Percentiles rank a stretch among this genome's conserved stretches.
Evolutionary conservation across 2,797 vertebrate species (phyloP).

Genomic region (Aldrovandia affinis): DNA sequence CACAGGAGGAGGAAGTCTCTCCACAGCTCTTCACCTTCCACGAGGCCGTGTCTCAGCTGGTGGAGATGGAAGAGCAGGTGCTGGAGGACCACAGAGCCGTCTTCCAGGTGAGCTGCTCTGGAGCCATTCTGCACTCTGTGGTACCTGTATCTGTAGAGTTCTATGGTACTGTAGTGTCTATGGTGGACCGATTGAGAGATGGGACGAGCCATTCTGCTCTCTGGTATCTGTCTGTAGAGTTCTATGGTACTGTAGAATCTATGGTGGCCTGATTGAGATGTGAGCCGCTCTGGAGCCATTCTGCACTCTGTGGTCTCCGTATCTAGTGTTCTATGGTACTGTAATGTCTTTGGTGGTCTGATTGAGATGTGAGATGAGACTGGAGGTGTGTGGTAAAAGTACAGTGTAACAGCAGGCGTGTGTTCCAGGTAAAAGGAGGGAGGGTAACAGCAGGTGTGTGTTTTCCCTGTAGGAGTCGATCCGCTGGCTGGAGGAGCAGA

Average conservation of each 20-base stretch:
- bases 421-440: too few species aligned
- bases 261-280: slow-evolving; percentile 41
- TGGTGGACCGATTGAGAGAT: not conserved
- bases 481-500: slow-evolving; percentile 94
- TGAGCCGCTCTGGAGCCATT: slow-evolving; percentile 50
- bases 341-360: not conserved
- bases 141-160: not conserved
- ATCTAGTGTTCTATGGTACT: not conserved
- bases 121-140: not conserved
- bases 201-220: not conserved
- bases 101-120: slow-evolving; percentile 82
- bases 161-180: not conserved
- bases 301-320: not conserved
- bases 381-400: too few species aligned
- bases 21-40: slow-evolving; percentile 96
- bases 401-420: too few species aligned
- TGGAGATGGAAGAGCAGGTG: slow-evolving; percentile 98
- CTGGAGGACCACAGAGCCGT: slow-evolving; percentile 94
- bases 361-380: not conserved
- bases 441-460: slow-evolving; percentile 19
- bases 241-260: not conserved
- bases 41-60: slow-evolving; percentile 94
- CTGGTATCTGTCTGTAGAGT: too few species aligned
- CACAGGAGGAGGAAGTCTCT: slow-evolving; percentile 85
- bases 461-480: slow-evolving; percentile 85